These are phyloP conservation scores for Montipora capricornis DNA, from an alignment of 64 coral and sea anemone genomes.

Conservation along the genomic window DNA sequence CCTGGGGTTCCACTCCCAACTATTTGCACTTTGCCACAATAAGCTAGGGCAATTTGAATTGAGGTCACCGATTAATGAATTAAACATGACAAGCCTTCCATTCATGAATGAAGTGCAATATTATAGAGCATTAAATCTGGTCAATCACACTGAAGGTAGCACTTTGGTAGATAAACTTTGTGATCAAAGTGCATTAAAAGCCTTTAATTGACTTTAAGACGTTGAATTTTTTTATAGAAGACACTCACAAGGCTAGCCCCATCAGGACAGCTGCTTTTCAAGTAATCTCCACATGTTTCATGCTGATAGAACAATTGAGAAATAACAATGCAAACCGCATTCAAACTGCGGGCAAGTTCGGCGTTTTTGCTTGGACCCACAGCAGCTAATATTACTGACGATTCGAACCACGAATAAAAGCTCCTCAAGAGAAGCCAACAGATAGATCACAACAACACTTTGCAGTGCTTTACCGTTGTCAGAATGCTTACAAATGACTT, in stretches of 20 bases:
- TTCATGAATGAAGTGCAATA: conserved; percentile 13
- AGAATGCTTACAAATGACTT: neutral
- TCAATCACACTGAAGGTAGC: neutral
- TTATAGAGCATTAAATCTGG: neutral
- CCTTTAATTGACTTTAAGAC: neutral
- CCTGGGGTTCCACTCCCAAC: neutral
- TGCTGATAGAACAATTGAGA: conserved; percentile 35
- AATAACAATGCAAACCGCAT: conserved; percentile 38
- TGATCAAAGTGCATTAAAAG: neutral
- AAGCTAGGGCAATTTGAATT: neutral
- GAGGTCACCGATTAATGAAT: conserved; percentile 19
- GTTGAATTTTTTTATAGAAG: neutral
- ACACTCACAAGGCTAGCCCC: neutral
- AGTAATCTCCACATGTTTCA: conserved; percentile 37
- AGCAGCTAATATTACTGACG: conserved; percentile 11
- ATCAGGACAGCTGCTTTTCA: conserved; percentile 10
- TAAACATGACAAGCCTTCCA: neutral
- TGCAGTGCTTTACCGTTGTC: too few species aligned
- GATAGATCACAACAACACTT: neutral
- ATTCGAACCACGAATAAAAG: neutral
- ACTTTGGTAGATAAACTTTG: neutral
- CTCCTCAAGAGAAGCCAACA: neutral
- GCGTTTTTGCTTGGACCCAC: neutral
- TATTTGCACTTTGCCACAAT: neutral
- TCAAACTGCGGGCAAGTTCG: conserved; percentile 1